Conservation (phyloP, 1,140 invertebrate species). For the Drosophila santomea region DNA sequence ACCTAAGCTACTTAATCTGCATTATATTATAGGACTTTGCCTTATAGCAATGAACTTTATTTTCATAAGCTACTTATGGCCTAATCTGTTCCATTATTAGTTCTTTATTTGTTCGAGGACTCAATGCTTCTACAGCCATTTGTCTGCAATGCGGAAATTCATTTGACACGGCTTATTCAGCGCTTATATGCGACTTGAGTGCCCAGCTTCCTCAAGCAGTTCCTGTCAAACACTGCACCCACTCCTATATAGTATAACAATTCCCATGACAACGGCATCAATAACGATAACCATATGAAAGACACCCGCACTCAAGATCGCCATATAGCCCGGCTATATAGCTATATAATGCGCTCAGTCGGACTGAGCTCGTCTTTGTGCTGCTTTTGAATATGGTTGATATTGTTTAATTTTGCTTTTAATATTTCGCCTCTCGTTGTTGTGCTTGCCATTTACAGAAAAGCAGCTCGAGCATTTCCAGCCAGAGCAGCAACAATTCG, state of each 20-base stretch:
- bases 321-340: background rate
- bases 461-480: constrained; percentile 83
- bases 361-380: constrained; percentile 49
- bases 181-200: constrained; percentile 31
- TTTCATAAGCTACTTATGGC: too few species aligned
- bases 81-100: background rate
- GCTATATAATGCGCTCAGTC: constrained; percentile 23
- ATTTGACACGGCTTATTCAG: constrained; percentile 15
- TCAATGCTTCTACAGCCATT: constrained; percentile 7
- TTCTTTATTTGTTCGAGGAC: constrained; percentile 4
- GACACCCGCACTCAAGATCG: constrained; percentile 37
- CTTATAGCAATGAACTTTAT: too few species aligned
- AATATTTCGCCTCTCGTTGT: constrained; percentile 24
- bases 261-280: constrained; percentile 35
- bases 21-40: too few species aligned
- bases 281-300: constrained; percentile 34
- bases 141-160: constrained; percentile 47
- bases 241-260: constrained; percentile 30
- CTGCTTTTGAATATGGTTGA: constrained; percentile 9
- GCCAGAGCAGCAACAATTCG: constrained; percentile 78
- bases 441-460: constrained; percentile 77
- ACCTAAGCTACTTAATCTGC: too few species aligned
- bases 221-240: constrained; percentile 55
- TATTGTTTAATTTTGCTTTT: constrained; percentile 36
- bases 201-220: constrained; percentile 60